These are phyloP conservation scores for Julus scanicus DNA, from an alignment of 2,888 invertebrate genomes.

Conservation along the genomic window DNA sequence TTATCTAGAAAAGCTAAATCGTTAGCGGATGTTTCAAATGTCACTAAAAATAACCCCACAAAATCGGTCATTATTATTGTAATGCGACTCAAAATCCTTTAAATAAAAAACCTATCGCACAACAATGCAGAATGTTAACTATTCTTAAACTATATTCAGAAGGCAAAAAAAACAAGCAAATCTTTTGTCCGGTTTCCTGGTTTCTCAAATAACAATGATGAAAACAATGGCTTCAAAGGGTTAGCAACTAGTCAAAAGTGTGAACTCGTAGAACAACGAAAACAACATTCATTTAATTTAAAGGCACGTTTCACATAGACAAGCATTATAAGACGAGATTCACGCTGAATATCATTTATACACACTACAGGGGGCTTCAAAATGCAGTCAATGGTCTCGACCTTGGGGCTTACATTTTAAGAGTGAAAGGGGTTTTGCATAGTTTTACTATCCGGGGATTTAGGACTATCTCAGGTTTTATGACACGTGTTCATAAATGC, in stretches of 20 bases:
- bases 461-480: background rate
- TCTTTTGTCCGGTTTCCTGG: conserved; percentile 35
- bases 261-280: background rate
- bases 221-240: background rate
- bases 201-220: background rate
- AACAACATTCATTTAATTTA: background rate
- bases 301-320: background rate
- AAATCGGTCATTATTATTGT: background rate
- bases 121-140: background rate
- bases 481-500: background rate
- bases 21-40: background rate
- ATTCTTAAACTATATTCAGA: background rate
- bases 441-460: background rate
- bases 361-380: background rate
- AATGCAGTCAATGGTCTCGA: background rate
- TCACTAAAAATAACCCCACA: background rate
- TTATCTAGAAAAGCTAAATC: background rate
- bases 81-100: background rate
- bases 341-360: background rate
- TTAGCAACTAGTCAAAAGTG: background rate
- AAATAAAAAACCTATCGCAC: background rate
- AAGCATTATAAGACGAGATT: background rate
- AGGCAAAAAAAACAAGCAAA: background rate
- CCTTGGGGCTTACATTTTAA: background rate
- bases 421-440: too few relatives aligned